A percentile compares a stretch with the other conserved stretches of the same genome.
Evolutionary conservation across 2,888 invertebrate species (phyloP).

Genomic region (Agrilus cyanescens): DNA sequence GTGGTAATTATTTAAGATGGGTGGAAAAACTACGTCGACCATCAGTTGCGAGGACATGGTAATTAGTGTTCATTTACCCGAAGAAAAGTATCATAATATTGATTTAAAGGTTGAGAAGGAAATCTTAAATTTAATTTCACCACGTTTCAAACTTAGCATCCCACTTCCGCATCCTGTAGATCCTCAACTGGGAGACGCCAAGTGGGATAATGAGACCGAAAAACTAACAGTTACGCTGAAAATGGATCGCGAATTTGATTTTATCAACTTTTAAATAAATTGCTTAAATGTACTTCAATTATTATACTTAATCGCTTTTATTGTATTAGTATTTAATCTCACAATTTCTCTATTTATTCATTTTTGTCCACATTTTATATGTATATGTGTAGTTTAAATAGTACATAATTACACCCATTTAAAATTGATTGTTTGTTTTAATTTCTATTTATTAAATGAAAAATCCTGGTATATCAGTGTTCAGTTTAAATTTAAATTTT

Average conservation of each 20-base stretch:
- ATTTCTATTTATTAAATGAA: too few relatives aligned
- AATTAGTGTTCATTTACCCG: constrained; percentile 63
- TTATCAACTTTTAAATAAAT: constrained; percentile 62
- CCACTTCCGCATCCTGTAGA: constrained; percentile 73
- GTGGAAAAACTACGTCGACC: constrained; percentile 63
- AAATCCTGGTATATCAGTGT: too few relatives aligned
- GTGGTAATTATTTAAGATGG: constrained; percentile 47
- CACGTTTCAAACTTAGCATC: constrained; percentile 56
- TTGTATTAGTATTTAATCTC: too few relatives aligned
- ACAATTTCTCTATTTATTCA: too few relatives aligned
- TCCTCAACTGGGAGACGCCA: constrained; percentile 68
- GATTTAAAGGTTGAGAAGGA: constrained; percentile 54
- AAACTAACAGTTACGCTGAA: constrained; percentile 60
- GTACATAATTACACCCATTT: too few relatives aligned
- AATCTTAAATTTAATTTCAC: constrained; percentile 51
- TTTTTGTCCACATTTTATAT: too few relatives aligned
- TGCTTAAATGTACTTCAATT: constrained; percentile 2
- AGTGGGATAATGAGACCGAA: constrained; percentile 57
- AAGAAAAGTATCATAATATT: constrained; percentile 62
- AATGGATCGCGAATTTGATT: constrained; percentile 72
- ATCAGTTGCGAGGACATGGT: constrained; percentile 82
- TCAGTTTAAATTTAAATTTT: too few relatives aligned
- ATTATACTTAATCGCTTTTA: too few relatives aligned
- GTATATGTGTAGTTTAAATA: too few relatives aligned
- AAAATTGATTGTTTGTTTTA: too few relatives aligned